phyloP scores from a whole-genome alignment of 2,113 vertebrate genomes.

The Hymenochirus boettgeri region DNA sequence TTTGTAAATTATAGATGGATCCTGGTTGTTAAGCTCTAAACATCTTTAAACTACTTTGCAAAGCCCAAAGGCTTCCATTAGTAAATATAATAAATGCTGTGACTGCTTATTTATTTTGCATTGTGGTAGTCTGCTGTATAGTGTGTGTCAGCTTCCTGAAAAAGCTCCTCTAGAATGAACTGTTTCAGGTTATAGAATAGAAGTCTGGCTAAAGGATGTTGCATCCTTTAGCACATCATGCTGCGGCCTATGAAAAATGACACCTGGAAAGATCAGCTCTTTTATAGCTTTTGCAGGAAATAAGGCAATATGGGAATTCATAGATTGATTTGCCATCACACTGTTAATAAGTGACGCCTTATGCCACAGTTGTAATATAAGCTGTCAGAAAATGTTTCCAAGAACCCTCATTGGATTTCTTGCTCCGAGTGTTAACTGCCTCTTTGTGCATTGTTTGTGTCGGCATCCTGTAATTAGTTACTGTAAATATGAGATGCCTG shows the following conservation, averaged over 20 bases:
- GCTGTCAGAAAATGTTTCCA: slow-evolving; percentile 24
- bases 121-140: not conserved
- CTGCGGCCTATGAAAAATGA: slow-evolving; percentile 31
- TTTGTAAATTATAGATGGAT: slow-evolving; percentile 16
- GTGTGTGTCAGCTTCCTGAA: too few relatives aligned
- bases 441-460: slow-evolving; percentile 26
- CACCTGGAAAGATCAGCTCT: slow-evolving; percentile 16
- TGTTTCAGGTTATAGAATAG: slow-evolving; percentile 15
- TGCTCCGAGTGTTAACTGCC: slow-evolving; percentile 6
- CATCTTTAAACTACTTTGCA: too few relatives aligned
- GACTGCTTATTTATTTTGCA: slow-evolving; percentile 15
- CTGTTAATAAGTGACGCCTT: slow-evolving; percentile 30
- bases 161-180: too few relatives aligned
- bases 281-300: not conserved
- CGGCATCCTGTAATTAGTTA: slow-evolving; percentile 22
- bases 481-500: slow-evolving; percentile 17
- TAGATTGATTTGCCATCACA: slow-evolving; percentile 21
- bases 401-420: slow-evolving; percentile 4
- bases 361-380: slow-evolving; percentile 11
- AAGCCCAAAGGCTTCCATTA: slow-evolving; percentile 10
- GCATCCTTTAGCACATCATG: not conserved
- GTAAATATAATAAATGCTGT: slow-evolving; percentile 27
- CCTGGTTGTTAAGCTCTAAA: slow-evolving; percentile 5
- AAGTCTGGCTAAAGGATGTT: slow-evolving; percentile 11
- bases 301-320: slow-evolving; percentile 27